phyloP scores from a whole-genome alignment of 2,113 vertebrate species.

The Lycaon pictus region DNA sequence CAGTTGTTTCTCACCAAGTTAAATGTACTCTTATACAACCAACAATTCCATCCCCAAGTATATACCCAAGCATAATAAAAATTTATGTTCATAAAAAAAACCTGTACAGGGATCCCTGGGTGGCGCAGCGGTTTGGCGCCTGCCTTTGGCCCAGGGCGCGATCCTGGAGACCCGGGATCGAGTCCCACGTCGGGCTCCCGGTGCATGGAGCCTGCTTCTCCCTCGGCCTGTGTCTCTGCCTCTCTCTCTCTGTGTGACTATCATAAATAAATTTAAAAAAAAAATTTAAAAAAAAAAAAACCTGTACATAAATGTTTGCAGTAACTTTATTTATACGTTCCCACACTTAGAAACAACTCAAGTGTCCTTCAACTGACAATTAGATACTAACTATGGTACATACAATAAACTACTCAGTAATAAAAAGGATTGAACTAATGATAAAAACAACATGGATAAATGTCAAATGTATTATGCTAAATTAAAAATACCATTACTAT shows the following conservation, averaged over 20 bases:
- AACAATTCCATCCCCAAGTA: not conserved
- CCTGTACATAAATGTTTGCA: not conserved
- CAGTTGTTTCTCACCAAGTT: not conserved
- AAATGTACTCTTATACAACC: not conserved
- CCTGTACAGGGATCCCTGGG: too few species aligned
- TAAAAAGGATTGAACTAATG: not conserved
- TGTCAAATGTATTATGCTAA: not conserved
- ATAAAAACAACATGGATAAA: not conserved
- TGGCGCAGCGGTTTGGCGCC: too few species aligned
- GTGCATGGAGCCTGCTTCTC: too few species aligned
- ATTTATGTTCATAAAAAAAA: not conserved
- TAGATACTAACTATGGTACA: not conserved
- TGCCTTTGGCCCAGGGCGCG: too few species aligned
- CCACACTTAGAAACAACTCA: not conserved
- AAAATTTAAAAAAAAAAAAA: conserved; percentile 28
- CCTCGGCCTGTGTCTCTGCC: too few species aligned
- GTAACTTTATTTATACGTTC: not conserved
- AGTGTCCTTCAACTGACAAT: not conserved
- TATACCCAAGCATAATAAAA: not conserved
- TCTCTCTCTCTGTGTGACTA: too few species aligned
- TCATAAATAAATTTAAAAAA: too few species aligned
- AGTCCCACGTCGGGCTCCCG: too few species aligned
- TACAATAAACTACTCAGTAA: not conserved
- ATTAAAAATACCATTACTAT: not conserved
- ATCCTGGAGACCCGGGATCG: too few species aligned